Evolutionary conservation across 2,797 vertebrate genomes (phyloP).

Genomic region (Tolypeutes matacus): DNA sequence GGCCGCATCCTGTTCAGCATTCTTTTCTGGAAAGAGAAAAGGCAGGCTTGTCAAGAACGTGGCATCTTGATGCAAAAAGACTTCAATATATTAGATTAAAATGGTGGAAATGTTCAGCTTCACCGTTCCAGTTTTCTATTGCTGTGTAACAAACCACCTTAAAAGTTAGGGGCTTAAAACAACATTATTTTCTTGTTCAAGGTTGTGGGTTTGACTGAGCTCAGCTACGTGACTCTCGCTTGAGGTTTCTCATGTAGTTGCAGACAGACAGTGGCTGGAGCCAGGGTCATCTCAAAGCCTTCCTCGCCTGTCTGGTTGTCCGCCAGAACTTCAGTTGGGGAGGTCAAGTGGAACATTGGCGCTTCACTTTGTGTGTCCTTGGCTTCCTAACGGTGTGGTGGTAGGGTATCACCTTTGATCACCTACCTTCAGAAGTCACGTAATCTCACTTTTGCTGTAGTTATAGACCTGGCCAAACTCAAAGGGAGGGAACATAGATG

Average conservation of each 20-base stretch:
- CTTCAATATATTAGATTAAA: not conserved
- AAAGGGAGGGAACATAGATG: not conserved
- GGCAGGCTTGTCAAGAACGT: not conserved
- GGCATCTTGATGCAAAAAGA: not conserved
- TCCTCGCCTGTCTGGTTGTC: not conserved
- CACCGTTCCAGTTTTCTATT: not conserved
- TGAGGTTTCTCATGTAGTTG: not conserved
- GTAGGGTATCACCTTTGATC: not conserved
- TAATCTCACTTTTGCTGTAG: not conserved
- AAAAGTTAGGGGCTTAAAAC: not conserved
- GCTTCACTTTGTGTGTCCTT: not conserved
- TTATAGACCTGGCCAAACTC: not conserved
- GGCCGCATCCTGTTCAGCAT: not conserved
- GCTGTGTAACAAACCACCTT: not conserved
- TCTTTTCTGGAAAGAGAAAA: slow-evolving; percentile 22
- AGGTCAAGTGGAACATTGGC: not conserved
- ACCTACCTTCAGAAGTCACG: not conserved
- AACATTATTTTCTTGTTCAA: not conserved
- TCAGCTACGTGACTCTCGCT: not conserved
- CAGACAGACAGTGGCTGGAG: not conserved
- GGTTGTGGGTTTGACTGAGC: not conserved
- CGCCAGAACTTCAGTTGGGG: not conserved
- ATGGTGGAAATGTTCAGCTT: not conserved
- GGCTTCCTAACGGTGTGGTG: not conserved
- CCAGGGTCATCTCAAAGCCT: not conserved